Evolutionary conservation across 2,888 invertebrate genomes (phyloP), one percentile per base, ranked within the genome.

Genomic region (Lycia hirtaria): DNA sequence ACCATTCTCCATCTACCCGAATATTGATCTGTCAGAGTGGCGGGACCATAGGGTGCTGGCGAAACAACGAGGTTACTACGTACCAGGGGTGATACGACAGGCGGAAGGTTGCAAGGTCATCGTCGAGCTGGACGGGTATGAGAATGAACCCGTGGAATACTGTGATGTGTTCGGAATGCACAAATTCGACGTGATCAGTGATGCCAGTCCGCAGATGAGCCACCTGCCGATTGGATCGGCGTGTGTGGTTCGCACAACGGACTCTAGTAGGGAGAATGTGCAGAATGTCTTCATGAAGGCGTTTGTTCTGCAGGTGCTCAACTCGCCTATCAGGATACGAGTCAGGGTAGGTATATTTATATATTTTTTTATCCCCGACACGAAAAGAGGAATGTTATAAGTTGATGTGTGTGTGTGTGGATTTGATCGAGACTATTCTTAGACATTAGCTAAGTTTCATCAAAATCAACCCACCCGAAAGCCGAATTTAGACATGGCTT

Each of bases 21-120:
- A 93, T 72, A 94, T 98, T 66, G 97, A 98, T 91, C 93, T 98
- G 71, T 96, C 95, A 75, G 98, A 98, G 88, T 99, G 98, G 98
- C 95, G 95, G 70, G 97, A 97, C 78, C 98, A 98, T 82, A 93
- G 98, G 72, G 97, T 98, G 59, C 92, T 99, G 71, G 98, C 98
- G 35, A 97, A 96, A 81, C 95, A 95, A 77, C 95, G 96, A 65
- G 95, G 95, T 60, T 93, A 95, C 72, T 97, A 97, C 87, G 94
- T 96, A 71, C 97, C 98, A 6, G 98, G 98, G 50, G 96, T 97
- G 56, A 98, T 98, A 70, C 94, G 96, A 35, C 94, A 95, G 75
- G 96, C 96, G 28, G 92, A 93, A 32, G 93, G 93, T 56, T 93
- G 94, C 68, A 95, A 95, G 75, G 94, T 98, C 72, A 93, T 95